Conservation (phyloP, 2,113 vertebrate species). For the Onychostruthus taczanowskii region DNA sequence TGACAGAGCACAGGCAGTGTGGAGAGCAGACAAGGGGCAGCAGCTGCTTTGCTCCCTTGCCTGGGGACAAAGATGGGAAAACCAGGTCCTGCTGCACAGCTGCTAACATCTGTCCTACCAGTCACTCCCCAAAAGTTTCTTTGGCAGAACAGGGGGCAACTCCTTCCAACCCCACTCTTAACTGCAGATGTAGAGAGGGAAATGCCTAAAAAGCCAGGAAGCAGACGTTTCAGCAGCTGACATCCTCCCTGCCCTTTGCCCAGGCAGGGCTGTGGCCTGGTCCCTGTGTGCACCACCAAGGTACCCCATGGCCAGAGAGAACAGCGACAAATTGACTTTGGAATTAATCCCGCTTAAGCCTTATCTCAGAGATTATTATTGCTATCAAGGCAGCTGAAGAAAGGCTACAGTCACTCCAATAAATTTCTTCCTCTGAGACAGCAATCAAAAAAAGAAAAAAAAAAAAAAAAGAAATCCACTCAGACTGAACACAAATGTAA, state of each 20-base stretch:
- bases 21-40: not conserved
- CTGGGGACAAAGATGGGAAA: not conserved
- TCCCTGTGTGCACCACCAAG: fast-evolving
- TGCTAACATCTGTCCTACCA: not conserved
- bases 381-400: slow-evolving; percentile 11
- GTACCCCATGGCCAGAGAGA: not conserved
- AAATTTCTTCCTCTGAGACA: slow-evolving; percentile 15
- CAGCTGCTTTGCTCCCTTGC: not conserved
- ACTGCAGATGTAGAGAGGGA: not conserved
- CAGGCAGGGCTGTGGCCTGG: not conserved
- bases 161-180: fast-evolving
- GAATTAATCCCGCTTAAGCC: not conserved
- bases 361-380: slow-evolving; percentile 14
- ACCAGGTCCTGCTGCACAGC: not conserved
- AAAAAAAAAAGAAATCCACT: not conserved
- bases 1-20: fast-evolving
- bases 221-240: not conserved
- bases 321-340: not conserved
- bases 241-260: fast-evolving
- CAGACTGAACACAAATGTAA: not conserved
- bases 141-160: not conserved
- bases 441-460: not conserved
- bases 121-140: not conserved
- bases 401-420: not conserved
- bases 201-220: not conserved